Evolutionary conservation across 2,113 vertebrate genomes (phyloP), one percentile per base, ranked within the genome.

Genomic region (Microcebus murinus): DNA sequence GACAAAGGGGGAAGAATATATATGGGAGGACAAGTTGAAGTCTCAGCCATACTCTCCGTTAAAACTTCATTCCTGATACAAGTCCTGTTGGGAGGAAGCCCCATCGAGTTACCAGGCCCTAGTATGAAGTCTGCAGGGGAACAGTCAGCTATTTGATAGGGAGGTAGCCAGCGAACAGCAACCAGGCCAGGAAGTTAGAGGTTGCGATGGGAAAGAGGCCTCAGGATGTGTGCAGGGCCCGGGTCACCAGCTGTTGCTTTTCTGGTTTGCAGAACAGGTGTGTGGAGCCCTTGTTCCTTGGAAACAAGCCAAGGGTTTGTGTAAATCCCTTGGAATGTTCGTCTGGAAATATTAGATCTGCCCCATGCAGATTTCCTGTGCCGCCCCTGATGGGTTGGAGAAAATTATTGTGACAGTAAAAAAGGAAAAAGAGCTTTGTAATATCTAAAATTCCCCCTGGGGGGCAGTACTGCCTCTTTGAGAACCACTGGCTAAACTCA

Each of bases 391-490:
- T 2, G 2, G 21, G 36, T 76, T 67, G 48, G 39, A 79, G 21
- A 25, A 92, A 92, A 92, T 48, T 29, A 29, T 0, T 36, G 25
- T 42, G 89, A 74, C 1, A 6, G 9, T 45, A 12, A 61, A 88
- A 45, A 76, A 76, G 18, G 25, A 65, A 29, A 83, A n/a, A 57
- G 48, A 29, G 3, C 15, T 36, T 85, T 3, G 39, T 71, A 63
- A 45, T 91, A 89, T 25, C 65, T 42, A n/a, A 48, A 90, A 79
- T 31, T 29, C 5, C 89, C 91, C 50, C 29, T 93, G 97, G 97
- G 81, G 96, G 96, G 97, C 96, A 96, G 83, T 94, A 81, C 20
- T 74, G 15, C 61, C 42, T 94, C 73, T 82, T 81, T 50, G 63
- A 96, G 86, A 94, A 86, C 34, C 15, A 3, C 15, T 31, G n/a